Evolutionary conservation across 1,140 invertebrate genomes (phyloP).

Genomic region (Gryllus bimaculatus): DNA sequence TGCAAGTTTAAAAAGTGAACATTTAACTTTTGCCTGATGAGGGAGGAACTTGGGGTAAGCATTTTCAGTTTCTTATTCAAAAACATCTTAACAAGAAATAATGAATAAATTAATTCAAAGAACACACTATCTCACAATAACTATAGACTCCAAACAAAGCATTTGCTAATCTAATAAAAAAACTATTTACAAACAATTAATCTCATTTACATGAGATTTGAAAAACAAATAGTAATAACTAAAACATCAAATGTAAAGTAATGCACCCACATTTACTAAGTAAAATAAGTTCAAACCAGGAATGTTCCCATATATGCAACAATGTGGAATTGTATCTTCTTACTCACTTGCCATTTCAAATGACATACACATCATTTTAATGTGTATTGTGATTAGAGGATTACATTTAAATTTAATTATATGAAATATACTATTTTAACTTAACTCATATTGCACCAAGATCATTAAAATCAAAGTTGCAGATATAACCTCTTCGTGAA

Average conservation of each 20-base stretch:
- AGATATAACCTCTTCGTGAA: neutral
- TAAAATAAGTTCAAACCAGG: neutral
- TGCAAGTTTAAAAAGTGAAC: no score
- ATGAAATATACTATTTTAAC: neutral
- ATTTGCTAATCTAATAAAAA: neutral
- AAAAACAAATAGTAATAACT: neutral
- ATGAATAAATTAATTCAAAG: neutral
- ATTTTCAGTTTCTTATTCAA: neutral
- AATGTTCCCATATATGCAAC: neutral
- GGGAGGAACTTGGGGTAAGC: neutral
- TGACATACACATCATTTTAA: neutral
- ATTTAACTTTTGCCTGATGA: no score
- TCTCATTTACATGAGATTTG: neutral
- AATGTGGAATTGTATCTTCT: neutral
- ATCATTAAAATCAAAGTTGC: neutral
- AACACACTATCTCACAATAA: neutral
- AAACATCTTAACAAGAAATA: neutral
- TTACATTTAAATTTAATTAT: neutral
- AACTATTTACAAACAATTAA: neutral
- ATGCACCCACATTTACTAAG: neutral
- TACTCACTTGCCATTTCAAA: neutral
- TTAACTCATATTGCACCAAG: neutral
- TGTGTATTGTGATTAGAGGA: neutral
- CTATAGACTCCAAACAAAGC: neutral
- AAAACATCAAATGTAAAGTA: neutral